Percentiles rank a stretch among this genome's conserved stretches.
phyloP scores from a whole-genome alignment of 2,113 vertebrate species.

The Periophthalmus modestus region DNA sequence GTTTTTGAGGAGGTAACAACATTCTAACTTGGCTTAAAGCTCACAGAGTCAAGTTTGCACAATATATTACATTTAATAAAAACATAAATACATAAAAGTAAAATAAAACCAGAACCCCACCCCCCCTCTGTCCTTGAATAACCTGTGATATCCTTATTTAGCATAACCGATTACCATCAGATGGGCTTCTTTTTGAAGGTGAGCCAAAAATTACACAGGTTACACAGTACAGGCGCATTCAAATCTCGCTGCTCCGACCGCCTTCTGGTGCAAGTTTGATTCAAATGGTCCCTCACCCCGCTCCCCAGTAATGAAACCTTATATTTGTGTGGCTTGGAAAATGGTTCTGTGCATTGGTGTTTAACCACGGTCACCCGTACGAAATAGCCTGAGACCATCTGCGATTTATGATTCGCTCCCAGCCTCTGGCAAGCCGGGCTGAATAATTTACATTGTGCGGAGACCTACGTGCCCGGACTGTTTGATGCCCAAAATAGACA shows the following conservation, averaged over 20 bases:
- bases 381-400: constrained; percentile 77
- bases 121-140: background rate
- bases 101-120: background rate
- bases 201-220: constrained; percentile 41
- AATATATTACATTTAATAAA: background rate
- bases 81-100: too few species aligned
- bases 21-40: too few species aligned
- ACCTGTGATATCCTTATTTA: constrained; percentile 4
- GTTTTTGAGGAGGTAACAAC: too few species aligned
- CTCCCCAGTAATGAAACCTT: constrained; percentile 69
- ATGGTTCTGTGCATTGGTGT: constrained; percentile 76
- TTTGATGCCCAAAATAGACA: constrained; percentile 72
- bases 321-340: constrained; percentile 71
- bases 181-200: constrained; percentile 39
- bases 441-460: constrained; percentile 85
- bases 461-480: constrained; percentile 78
- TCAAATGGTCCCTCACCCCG: constrained; percentile 44
- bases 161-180: constrained; percentile 49
- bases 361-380: constrained; percentile 79
- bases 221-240: constrained; percentile 22
- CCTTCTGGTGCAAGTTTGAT: constrained; percentile 24
- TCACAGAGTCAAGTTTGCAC: too few species aligned
- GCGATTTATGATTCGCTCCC: constrained; percentile 79
- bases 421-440: constrained; percentile 77
- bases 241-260: constrained; percentile 34